Evolutionary conservation across 2,113 vertebrate genomes (phyloP).

Genomic region (Scopus umbretta): DNA sequence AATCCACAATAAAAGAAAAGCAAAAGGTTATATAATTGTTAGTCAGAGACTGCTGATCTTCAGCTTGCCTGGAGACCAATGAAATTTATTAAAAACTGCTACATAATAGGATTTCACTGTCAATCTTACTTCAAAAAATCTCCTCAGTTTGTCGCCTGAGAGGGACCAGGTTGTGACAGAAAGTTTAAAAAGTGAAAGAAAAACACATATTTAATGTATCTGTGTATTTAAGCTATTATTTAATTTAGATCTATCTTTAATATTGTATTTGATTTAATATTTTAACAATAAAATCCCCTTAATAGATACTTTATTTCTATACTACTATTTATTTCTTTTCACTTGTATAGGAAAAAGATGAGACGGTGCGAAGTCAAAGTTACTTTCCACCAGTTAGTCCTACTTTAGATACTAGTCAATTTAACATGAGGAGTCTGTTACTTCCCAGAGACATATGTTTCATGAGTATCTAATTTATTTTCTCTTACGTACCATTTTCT

Average conservation of each 20-base stretch:
- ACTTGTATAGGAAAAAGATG: neutral
- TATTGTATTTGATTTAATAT: neutral
- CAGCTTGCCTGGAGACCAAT: neutral
- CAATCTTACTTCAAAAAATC: neutral
- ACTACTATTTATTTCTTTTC: neutral
- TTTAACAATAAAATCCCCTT: neutral
- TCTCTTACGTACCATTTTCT: neutral
- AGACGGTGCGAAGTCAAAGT: neutral
- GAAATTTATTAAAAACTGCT: neutral
- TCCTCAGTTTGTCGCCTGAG: neutral
- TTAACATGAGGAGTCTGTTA: neutral
- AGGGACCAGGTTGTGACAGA: neutral
- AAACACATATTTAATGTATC: neutral
- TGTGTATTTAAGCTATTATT: neutral
- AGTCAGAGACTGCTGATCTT: neutral
- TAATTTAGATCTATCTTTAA: neutral
- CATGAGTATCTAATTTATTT: neutral
- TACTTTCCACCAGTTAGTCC: neutral
- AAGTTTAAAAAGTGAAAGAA: neutral
- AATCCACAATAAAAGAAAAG: neutral
- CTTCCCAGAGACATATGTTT: neutral
- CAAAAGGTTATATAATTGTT: neutral
- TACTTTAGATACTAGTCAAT: neutral
- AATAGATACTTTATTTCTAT: neutral
- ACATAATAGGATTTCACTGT: neutral